Evolutionary conservation across 1,140 invertebrate genomes (phyloP).

Genomic region (Drosophila insularis): DNA sequence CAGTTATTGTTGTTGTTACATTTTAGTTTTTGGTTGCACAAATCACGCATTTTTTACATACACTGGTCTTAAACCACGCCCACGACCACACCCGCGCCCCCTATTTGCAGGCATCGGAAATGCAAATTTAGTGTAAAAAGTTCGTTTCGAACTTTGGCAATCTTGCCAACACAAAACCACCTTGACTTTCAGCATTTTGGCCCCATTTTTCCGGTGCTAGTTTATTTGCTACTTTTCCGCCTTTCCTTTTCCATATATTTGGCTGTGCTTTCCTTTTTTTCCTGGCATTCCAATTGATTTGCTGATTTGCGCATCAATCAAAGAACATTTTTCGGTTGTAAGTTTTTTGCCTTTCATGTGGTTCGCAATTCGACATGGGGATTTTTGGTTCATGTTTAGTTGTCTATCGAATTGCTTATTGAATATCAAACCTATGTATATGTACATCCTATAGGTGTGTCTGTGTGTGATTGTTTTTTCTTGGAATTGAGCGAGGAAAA

Average conservation of each 20-base stretch:
- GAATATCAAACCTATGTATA: slow-evolving; percentile 14
- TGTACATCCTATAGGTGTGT: neutral
- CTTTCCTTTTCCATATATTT: neutral
- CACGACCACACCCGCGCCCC: neutral
- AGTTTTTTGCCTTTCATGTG: slow-evolving; percentile 46
- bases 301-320: slow-evolving; percentile 71
- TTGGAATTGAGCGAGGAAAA: neutral
- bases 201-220: slow-evolving; percentile 40
- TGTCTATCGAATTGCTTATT: slow-evolving; percentile 28
- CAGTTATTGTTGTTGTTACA: slow-evolving; percentile 17
- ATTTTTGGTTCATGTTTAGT: neutral
- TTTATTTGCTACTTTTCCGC: slow-evolving; percentile 33
- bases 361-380: slow-evolving; percentile 7
- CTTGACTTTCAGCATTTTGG: slow-evolving; percentile 11
- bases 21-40: slow-evolving; percentile 34
- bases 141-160: slow-evolving; percentile 11
- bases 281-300: slow-evolving; percentile 69
- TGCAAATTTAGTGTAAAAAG: slow-evolving; percentile 60
- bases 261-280: neutral
- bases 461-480: neutral
- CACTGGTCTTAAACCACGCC: slow-evolving; percentile 4
- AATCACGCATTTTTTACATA: slow-evolving; percentile 49
- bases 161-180: slow-evolving; percentile 9
- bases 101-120: slow-evolving; percentile 48
- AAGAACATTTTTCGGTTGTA: slow-evolving; percentile 44